Evolutionary conservation across 2,113 vertebrate genomes (phyloP), one percentile per base, ranked within the genome.

Genomic region (Serinus canaria): DNA sequence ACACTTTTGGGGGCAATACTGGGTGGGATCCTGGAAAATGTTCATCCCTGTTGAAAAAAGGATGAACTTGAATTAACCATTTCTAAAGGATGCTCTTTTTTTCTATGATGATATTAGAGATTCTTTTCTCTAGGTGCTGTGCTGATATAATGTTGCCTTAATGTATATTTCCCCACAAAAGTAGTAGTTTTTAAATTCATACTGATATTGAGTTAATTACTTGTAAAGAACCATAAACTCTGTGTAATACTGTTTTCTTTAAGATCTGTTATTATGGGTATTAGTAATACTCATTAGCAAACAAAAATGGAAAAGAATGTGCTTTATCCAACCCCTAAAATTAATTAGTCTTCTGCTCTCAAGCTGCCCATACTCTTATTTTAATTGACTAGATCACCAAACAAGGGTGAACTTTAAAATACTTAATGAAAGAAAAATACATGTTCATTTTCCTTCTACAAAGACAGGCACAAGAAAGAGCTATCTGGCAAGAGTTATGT

Each of bases 401-500:
- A 94, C 62, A 92, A 85, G 27, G 41, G 76, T 87, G 89, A 95
- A 94, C 84, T 95, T 89, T 55, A 82, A 87, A 92, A 83, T 69
- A 83, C 47, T 92, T 94, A 80, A 70, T 68, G 85, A 80, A 95
- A 80, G 59, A 87, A 95, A 96, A 97, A 94, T 20, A 59, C 72
- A 78, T 72, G 75, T 53, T 96, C 75, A 16, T 93, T 90, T 92
- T 94, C 82, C 53, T 76, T 66, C 81, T 50, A 7, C 16, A 27
- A 94, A 87, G 58, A 84, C 68, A 83, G 31, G 75, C 63, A 88
- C 86, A 73, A 75, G 90, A 87, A 95, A 60, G 49, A 88, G 68
- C 84, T 89, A 56, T 87, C 90, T 95, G 90, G 72, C 85, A 96
- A 52, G 85, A 92, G 24, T 60, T 67, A 37, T 37, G 79, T 56